These are phyloP conservation scores for Dendrophyllia cribrosa DNA, from an alignment of 64 coral and sea anemone genomes.

Conservation along the genomic window DNA sequence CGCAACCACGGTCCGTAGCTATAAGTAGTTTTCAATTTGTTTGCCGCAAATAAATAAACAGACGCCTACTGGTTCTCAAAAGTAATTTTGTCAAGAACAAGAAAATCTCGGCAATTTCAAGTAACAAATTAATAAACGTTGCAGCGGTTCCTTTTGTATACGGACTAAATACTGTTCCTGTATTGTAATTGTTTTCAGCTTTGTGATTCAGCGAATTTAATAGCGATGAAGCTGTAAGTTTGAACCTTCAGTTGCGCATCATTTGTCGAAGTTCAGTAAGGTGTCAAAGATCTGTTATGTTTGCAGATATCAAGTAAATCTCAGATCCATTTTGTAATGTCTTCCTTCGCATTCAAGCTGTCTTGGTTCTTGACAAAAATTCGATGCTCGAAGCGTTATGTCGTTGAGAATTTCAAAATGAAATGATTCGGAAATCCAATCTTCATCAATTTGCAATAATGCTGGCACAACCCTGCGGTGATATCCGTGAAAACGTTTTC, in stretches of 20 bases:
- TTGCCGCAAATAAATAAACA: constrained; percentile 27
- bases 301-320: background rate
- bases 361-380: background rate
- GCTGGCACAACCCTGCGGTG: background rate
- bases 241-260: background rate
- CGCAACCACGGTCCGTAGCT: background rate
- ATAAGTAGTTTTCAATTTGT: constrained; percentile 19
- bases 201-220: background rate
- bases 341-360: background rate
- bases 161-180: background rate
- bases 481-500: background rate
- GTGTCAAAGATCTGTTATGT: background rate
- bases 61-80: background rate
- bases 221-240: no score
- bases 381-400: background rate
- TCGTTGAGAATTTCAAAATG: background rate
- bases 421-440: background rate
- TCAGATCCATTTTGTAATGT: background rate
- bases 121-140: constrained; percentile 40
- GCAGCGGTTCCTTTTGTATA: background rate
- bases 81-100: constrained; percentile 48
- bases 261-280: background rate
- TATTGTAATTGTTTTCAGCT: background rate
- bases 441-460: background rate
- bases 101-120: constrained; percentile 25